These are phyloP conservation scores for Cordilura impudica DNA, from an alignment of 2,888 invertebrate species.

Conservation along the genomic window DNA sequence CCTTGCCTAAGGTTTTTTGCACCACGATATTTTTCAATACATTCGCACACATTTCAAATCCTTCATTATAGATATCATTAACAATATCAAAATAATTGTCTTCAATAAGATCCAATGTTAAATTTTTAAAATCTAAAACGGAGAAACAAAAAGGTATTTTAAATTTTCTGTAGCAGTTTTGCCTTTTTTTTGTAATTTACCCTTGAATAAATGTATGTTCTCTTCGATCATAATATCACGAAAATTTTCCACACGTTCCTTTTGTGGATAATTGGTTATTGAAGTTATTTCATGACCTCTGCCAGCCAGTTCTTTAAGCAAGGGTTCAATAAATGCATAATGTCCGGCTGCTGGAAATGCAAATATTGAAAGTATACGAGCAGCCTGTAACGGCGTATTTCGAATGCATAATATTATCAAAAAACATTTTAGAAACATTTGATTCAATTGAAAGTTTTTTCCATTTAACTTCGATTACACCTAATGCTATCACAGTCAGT, in stretches of 20 bases:
- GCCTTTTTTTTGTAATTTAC: neutral
- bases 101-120: slow-evolving; percentile 34
- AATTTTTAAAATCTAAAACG: slow-evolving; percentile 8
- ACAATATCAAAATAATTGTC: slow-evolving; percentile 7
- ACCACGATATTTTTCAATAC: slow-evolving; percentile 58
- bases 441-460: neutral
- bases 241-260: slow-evolving; percentile 65
- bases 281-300: slow-evolving; percentile 71
- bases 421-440: neutral
- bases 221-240: slow-evolving; percentile 62
- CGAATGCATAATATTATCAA: neutral
- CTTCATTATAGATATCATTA: neutral
- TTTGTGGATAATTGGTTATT: slow-evolving; percentile 68
- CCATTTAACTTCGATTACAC: no score
- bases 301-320: slow-evolving; percentile 68
- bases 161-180: no score
- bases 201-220: slow-evolving; percentile 12
- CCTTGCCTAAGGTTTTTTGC: slow-evolving; percentile 47
- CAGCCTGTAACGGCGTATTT: slow-evolving; percentile 3
- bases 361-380: slow-evolving; percentile 68
- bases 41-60: slow-evolving; percentile 62
- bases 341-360: slow-evolving; percentile 66
- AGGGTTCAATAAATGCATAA: slow-evolving; percentile 69
- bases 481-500: no score
- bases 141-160: neutral